Percentiles rank a stretch among this genome's conserved stretches.
phyloP scores from a whole-genome alignment of 2,888 invertebrate genomes.

The Drosophila diplacantha region DNA sequence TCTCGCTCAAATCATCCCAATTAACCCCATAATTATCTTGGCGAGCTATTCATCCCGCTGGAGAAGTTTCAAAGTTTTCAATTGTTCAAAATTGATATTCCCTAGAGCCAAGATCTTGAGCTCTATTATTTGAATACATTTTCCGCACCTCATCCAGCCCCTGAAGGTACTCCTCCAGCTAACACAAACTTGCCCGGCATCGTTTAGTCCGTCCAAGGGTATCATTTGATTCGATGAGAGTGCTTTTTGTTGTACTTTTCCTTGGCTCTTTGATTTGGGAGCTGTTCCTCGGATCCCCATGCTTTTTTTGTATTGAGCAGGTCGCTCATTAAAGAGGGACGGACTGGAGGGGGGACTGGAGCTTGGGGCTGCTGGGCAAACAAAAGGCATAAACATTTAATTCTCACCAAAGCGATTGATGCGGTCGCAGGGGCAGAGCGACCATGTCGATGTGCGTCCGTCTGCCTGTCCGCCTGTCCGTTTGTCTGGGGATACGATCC shows the following conservation, averaged over 20 bases:
- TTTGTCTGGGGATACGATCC: slow-evolving; percentile 34
- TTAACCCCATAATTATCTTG: neutral
- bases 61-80: neutral
- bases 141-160: neutral
- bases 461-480: slow-evolving; percentile 37
- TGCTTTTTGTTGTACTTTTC: slow-evolving; percentile 61
- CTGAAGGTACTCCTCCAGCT: slow-evolving; percentile 4
- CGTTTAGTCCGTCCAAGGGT: slow-evolving; percentile 36
- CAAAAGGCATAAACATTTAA: slow-evolving; percentile 63
- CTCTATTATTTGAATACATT: slow-evolving; percentile 20
- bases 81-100: neutral
- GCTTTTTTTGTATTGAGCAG: slow-evolving; percentile 32
- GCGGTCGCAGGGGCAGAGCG: slow-evolving; percentile 40
- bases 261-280: slow-evolving; percentile 28
- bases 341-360: neutral
- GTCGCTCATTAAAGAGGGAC: slow-evolving; percentile 63
- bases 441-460: slow-evolving; percentile 33
- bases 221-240: slow-evolving; percentile 64
- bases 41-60: neutral
- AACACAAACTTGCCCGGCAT: slow-evolving; percentile 5
- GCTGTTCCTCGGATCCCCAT: slow-evolving; percentile 14
- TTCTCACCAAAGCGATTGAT: slow-evolving; percentile 71
- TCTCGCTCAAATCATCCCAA: neutral
- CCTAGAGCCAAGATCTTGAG: neutral
- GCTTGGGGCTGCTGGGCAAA: slow-evolving; percentile 46